A percentile compares a stretch with the other conserved stretches of the same genome.
Conservation (phyloP, 2,797 vertebrate species). For the Sarcoramphus papa region DNA sequence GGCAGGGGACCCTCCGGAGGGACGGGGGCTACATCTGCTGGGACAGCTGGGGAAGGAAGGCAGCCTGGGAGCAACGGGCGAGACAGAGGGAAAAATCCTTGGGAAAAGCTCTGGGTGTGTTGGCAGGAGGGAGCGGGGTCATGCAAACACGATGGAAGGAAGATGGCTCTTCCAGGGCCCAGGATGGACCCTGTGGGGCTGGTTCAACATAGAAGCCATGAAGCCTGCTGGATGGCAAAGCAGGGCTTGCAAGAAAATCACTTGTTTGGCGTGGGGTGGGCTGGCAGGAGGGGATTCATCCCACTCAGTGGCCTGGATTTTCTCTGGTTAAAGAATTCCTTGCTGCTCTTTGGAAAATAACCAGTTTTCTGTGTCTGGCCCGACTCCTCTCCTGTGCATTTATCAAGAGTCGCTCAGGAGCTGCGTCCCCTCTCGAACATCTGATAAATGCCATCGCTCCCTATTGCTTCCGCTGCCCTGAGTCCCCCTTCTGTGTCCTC, state of each 20-base stretch:
- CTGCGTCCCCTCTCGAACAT: background rate
- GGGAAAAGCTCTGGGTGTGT: background rate
- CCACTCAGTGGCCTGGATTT: background rate
- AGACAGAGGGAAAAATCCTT: background rate
- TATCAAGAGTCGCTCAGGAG: background rate
- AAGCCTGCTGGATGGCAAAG: background rate
- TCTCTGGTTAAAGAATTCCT: background rate
- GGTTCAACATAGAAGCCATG: background rate
- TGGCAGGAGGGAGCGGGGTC: background rate
- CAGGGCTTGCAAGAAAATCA: background rate
- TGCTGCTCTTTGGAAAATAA: fast-evolving
- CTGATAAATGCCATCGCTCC: background rate
- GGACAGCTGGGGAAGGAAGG: no score
- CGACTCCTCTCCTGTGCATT: background rate
- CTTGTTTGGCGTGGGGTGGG: background rate
- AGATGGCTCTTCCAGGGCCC: background rate
- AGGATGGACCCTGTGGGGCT: background rate
- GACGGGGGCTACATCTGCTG: background rate
- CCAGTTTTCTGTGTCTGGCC: background rate
- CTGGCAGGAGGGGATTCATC: background rate
- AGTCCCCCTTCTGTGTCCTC: background rate
- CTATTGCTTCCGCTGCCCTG: fast-evolving
- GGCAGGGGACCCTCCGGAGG: fast-evolving
- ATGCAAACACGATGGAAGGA: background rate
- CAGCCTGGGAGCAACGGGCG: background rate